These are phyloP conservation scores for Callipepla californica DNA, from an alignment of 2,113 vertebrate species.

Conservation along the genomic window DNA sequence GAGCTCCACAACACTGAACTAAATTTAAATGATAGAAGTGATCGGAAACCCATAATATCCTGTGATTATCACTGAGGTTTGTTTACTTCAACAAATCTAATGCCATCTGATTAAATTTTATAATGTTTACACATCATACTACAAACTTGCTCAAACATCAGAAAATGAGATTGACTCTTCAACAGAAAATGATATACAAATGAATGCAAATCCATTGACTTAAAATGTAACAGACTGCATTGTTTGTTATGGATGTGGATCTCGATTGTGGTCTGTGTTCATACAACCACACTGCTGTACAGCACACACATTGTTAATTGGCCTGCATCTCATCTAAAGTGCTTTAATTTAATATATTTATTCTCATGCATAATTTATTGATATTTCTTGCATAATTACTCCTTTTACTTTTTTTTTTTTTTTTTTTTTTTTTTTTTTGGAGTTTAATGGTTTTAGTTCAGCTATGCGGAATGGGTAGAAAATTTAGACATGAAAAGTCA, in stretches of 20 bases:
- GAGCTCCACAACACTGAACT: conserved; percentile 14
- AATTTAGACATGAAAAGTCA: conserved; percentile 8
- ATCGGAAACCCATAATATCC: conserved; percentile 29
- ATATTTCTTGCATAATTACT: conserved; percentile 23
- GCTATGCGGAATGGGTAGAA: neutral
- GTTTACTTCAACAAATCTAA: conserved; percentile 33
- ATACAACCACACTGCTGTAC: neutral
- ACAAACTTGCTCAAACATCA: conserved; percentile 58
- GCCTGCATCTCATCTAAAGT: neutral
- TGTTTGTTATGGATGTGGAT: conserved; percentile 46
- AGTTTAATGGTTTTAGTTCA: conserved; percentile 20
- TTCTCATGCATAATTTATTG: conserved; percentile 47
- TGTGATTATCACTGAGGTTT: neutral
- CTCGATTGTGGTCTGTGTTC: neutral
- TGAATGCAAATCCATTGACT: conserved; percentile 47
- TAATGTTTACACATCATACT: conserved; percentile 34
- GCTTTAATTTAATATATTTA: conserved; percentile 35
- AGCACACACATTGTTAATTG: neutral
- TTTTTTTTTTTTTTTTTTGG: neutral
- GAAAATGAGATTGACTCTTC: conserved; percentile 46
- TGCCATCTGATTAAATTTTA: conserved; percentile 32
- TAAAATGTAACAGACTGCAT: neutral
- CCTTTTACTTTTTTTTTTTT: neutral
- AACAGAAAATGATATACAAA: conserved; percentile 41
- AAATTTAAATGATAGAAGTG: conserved; percentile 12